Evolutionary conservation across 1,140 invertebrate species (phyloP).

Genomic region (Phenacoccus solenopsis): DNA sequence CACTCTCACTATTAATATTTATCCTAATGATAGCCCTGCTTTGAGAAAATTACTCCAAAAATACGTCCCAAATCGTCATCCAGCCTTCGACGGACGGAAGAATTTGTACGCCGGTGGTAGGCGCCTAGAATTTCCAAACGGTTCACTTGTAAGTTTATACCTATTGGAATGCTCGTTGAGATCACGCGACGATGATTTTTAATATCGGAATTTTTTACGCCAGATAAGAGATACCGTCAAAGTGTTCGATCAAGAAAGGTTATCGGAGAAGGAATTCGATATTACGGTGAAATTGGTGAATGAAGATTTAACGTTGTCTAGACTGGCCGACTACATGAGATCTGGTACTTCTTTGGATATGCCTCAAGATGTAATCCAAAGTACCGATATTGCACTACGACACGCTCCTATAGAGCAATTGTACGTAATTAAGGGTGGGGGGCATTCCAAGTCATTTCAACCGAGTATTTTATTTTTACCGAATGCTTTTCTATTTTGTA

Average conservation of each 20-base stretch:
- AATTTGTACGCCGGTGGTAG: slow-evolving; percentile 43
- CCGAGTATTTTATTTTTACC: slow-evolving; percentile 31
- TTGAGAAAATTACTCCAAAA: slow-evolving; percentile 30
- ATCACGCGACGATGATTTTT: slow-evolving; percentile 21
- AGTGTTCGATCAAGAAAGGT: slow-evolving; percentile 33
- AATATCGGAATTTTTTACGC: not conserved
- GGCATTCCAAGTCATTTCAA: slow-evolving; percentile 30
- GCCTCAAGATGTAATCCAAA: slow-evolving; percentile 57
- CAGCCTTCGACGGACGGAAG: slow-evolving; percentile 60
- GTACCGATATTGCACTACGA: slow-evolving; percentile 68
- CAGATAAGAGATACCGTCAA: slow-evolving; percentile 23
- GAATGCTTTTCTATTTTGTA: too few species aligned
- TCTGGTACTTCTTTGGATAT: slow-evolving; percentile 33
- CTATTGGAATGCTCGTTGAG: not conserved
- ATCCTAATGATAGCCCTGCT: slow-evolving; percentile 24
- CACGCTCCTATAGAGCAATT: slow-evolving; percentile 34
- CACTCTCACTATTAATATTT: not conserved
- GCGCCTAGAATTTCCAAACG: not conserved
- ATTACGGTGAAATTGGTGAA: slow-evolving; percentile 44
- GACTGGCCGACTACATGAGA: slow-evolving; percentile 36
- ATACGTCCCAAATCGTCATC: slow-evolving; percentile 32
- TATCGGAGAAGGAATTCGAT: slow-evolving; percentile 38
- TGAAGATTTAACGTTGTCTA: slow-evolving; percentile 33
- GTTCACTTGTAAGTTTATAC: not conserved
- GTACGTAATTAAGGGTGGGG: slow-evolving; percentile 20